Percentiles rank a stretch among this genome's conserved stretches.
Conservation (phyloP, 2,888 invertebrate genomes). For the Leptopilina drosophilae region DNA sequence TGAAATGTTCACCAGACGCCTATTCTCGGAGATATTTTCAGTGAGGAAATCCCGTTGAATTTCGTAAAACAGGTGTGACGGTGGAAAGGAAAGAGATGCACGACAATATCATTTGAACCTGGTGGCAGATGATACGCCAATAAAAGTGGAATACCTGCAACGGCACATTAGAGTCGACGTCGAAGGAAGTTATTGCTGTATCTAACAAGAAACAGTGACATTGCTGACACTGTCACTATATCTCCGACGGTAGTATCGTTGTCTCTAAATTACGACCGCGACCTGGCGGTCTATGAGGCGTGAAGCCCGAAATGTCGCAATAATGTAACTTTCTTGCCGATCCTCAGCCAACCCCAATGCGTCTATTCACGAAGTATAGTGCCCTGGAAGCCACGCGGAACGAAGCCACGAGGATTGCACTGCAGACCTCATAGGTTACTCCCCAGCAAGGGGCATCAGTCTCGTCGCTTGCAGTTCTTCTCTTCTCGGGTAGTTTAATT, state of each 20-base stretch:
- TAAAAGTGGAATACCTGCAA: slow-evolving; percentile 54
- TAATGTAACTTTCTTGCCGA: slow-evolving; percentile 73
- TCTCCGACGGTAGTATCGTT: slow-evolving; percentile 59
- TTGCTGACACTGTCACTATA: slow-evolving; percentile 43
- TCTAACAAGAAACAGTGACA: slow-evolving; percentile 41
- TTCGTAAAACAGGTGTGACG: slow-evolving; percentile 15
- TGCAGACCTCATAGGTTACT: slow-evolving; percentile 37
- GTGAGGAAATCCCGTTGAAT: background rate
- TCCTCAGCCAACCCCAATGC: slow-evolving; percentile 52
- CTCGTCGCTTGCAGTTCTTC: slow-evolving; percentile 68
- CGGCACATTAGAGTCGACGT: slow-evolving; percentile 31
- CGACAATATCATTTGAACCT: slow-evolving; percentile 33
- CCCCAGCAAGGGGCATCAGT: slow-evolving; percentile 48
- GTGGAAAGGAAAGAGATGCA: background rate
- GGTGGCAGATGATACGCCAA: slow-evolving; percentile 54
- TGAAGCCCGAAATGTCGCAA: slow-evolving; percentile 70
- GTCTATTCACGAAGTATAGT: slow-evolving; percentile 57
- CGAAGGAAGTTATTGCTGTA: slow-evolving; percentile 35
- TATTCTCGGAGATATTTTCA: background rate
- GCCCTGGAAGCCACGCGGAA: slow-evolving; percentile 57
- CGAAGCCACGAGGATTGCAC: slow-evolving; percentile 46
- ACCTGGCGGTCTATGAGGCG: slow-evolving; percentile 69
- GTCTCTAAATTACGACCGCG: slow-evolving; percentile 68
- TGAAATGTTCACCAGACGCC: slow-evolving; percentile 1
- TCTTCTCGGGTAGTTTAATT: slow-evolving; percentile 72